phyloP scores from a whole-genome alignment of 2,888 invertebrate species.

The Chrysina gloriosa region DNA sequence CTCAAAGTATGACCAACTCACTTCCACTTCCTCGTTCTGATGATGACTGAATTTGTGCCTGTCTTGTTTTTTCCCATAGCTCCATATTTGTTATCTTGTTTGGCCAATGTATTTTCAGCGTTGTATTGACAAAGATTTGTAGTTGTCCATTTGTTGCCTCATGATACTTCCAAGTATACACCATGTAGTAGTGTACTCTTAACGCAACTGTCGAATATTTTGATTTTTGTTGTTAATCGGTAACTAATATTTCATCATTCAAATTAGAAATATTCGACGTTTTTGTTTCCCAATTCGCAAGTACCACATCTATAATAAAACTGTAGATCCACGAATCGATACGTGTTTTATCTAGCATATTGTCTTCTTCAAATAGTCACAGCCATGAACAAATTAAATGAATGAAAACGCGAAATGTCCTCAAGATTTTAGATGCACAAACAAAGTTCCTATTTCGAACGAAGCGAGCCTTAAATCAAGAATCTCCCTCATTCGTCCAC shows the following conservation, averaged over 20 bases:
- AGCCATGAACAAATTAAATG: neutral
- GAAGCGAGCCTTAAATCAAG: slow-evolving; percentile 25
- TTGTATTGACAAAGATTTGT: no score
- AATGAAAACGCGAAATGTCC: neutral
- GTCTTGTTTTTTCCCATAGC: no score
- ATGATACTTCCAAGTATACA: no score
- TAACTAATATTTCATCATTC: neutral
- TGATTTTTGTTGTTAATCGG: no score
- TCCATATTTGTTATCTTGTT: no score
- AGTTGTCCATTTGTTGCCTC: no score
- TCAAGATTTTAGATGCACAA: slow-evolving; percentile 23
- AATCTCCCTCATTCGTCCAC: slow-evolving; percentile 20
- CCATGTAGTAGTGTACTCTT: no score
- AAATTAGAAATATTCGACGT: neutral
- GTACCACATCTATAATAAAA: neutral
- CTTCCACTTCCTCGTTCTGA: no score
- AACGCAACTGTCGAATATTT: no score
- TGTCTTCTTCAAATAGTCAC: neutral
- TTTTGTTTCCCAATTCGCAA: neutral
- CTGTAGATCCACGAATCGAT: neutral
- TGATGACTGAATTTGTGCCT: no score
- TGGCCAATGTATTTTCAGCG: no score
- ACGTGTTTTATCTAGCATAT: slow-evolving; percentile 18
- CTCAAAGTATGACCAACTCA: neutral
- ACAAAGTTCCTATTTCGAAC: neutral